phyloP scores from a whole-genome alignment of 1,140 invertebrate species.

The Diorhabda sublineata region DNA sequence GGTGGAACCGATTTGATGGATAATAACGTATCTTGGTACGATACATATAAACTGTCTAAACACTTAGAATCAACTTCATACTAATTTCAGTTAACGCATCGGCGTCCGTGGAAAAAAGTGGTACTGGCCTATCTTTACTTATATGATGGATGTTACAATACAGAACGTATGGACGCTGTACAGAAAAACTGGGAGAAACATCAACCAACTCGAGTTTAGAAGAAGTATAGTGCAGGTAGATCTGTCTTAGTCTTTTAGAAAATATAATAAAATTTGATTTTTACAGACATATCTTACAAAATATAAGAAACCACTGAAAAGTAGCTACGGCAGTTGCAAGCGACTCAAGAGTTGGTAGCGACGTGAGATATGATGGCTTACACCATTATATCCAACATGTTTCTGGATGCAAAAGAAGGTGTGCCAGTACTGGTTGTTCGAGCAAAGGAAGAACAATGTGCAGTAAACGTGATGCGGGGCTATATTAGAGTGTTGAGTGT shows the following conservation, averaged over 20 bases:
- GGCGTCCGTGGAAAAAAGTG: constrained; percentile 44
- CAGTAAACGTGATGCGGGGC: not conserved
- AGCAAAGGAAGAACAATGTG: constrained; percentile 3
- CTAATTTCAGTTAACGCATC: constrained; percentile 33
- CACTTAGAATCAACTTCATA: too few species aligned
- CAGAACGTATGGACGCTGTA: constrained; percentile 40
- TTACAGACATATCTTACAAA: not conserved
- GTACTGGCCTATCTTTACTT: constrained; percentile 41
- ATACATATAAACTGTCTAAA: too few species aligned
- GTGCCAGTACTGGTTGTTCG: too few species aligned
- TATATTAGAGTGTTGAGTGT: not conserved
- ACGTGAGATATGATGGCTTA: too few species aligned
- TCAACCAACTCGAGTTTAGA: constrained; percentile 1
- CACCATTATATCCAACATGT: too few species aligned
- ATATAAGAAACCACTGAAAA: not conserved
- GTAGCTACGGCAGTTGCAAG: not conserved
- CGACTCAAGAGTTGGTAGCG: not conserved
- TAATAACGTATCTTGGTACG: constrained; percentile 10
- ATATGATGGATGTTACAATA: constrained; percentile 37
- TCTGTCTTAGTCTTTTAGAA: not conserved
- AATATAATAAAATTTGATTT: not conserved
- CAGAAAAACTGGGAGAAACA: constrained; percentile 10
- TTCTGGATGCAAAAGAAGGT: too few species aligned
- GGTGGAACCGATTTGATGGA: constrained; percentile 19
- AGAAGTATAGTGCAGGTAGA: not conserved